Percentiles rank a stretch among this genome's conserved stretches.
These are phyloP conservation scores for Enteromius trimaculatus DNA, from an alignment of 2,797 vertebrate species.

Conservation along the genomic window DNA sequence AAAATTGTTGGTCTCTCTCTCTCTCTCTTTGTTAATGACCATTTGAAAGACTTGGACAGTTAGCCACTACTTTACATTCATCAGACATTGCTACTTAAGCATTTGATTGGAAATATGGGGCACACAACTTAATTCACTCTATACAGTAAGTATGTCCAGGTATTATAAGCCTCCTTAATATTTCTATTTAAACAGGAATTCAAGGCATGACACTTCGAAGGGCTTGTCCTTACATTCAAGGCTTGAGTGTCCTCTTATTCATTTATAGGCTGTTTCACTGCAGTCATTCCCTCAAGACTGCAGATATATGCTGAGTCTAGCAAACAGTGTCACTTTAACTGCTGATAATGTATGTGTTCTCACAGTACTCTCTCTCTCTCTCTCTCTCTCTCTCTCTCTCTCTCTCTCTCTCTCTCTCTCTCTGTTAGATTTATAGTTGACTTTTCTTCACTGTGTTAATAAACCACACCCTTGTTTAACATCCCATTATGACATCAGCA, in stretches of 20 bases:
- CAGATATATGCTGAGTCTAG: slow-evolving; percentile 56
- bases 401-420: not conserved
- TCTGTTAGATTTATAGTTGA: not conserved
- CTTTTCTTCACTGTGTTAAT: slow-evolving; percentile 2
- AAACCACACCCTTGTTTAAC: slow-evolving; percentile 10
- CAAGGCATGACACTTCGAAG: not conserved
- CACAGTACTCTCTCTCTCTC: not conserved
- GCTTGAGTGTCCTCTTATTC: slow-evolving; percentile 10
- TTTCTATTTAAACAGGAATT: not conserved
- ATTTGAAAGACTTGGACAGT: not conserved
- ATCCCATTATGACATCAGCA: slow-evolving; percentile 42
- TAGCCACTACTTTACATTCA: not conserved
- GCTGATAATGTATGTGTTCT: slow-evolving; percentile 29
- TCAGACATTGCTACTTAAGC: not conserved
- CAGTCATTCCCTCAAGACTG: slow-evolving; percentile 24
- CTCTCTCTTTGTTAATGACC: no score
- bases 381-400: no score
- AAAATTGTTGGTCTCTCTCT: no score
- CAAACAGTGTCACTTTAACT: slow-evolving; percentile 41
- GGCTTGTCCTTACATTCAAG: not conserved
- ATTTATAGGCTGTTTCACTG: slow-evolving; percentile 15
- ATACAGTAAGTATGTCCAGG: not conserved
- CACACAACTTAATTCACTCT: not conserved
- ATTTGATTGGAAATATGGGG: not conserved
- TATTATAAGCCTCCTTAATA: not conserved